Conservation (phyloP, 2,113 vertebrate species). For the Siphamia tubifer region DNA sequence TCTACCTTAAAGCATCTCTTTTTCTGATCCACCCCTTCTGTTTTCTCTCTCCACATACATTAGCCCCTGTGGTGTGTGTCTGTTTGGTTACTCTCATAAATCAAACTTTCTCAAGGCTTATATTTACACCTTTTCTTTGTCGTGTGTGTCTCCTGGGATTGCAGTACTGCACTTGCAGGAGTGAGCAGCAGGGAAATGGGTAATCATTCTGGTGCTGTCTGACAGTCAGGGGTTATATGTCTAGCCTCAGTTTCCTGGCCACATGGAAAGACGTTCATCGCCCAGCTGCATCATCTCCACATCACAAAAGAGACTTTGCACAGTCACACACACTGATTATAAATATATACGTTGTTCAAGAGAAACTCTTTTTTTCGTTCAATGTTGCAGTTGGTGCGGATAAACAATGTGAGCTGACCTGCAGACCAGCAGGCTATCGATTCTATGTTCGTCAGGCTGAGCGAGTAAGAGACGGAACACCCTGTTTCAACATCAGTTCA, state of each 20-base stretch:
- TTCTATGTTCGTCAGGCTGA: constrained; percentile 91
- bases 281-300: constrained; percentile 15
- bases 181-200: constrained; percentile 18
- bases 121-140: constrained; percentile 36
- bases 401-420: constrained; percentile 90
- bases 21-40: constrained; percentile 1
- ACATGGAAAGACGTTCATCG: constrained; percentile 58
- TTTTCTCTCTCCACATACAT: background rate
- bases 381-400: constrained; percentile 80
- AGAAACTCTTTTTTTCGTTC: background rate
- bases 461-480: constrained; percentile 85
- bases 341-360: background rate
- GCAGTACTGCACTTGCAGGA: background rate
- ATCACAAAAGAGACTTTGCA: background rate
- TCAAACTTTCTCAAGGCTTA: constrained; percentile 19
- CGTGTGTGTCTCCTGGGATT: constrained; percentile 23
- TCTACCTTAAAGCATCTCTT: constrained; percentile 27
- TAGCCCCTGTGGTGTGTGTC: constrained; percentile 14
- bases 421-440: constrained; percentile 86
- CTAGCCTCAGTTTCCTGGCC: constrained; percentile 55
- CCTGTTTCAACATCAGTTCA: constrained; percentile 79
- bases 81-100: constrained; percentile 39
- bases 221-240: constrained; percentile 34
- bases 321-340: background rate
- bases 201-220: constrained; percentile 28